These are phyloP conservation scores for Danio choprae DNA, from an alignment of 2,797 vertebrate genomes.

Conservation along the genomic window DNA sequence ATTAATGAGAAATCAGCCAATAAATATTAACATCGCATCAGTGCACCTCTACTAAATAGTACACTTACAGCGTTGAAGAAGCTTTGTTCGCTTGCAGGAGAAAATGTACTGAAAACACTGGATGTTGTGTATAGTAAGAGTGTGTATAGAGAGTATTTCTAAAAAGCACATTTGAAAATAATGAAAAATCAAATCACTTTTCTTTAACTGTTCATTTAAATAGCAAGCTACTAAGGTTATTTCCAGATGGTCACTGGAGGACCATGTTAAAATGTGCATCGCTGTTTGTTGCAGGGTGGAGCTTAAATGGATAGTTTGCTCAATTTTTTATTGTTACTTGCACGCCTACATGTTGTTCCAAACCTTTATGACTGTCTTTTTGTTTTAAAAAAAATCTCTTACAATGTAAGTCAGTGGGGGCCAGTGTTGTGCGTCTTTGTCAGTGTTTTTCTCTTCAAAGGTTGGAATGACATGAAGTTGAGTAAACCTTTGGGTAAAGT, in stretches of 20 bases:
- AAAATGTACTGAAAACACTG: conserved; percentile 81
- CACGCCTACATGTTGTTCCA: not conserved
- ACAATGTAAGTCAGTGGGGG: not conserved
- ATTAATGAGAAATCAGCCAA: not conserved
- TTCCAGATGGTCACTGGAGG: conserved; percentile 40
- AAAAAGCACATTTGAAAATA: conserved; percentile 17
- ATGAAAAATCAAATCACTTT: not conserved
- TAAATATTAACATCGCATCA: not conserved
- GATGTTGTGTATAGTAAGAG: conserved; percentile 61
- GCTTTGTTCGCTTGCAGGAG: conserved; percentile 57
- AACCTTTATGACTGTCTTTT: not conserved
- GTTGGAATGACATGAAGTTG: not conserved
- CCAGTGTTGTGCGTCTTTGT: not conserved
- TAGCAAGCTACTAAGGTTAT: conserved; percentile 9
- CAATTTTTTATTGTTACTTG: not conserved
- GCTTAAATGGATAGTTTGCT: not conserved
- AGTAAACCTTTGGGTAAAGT: not conserved
- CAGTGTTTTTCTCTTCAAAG: not conserved
- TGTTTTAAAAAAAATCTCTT: not conserved
- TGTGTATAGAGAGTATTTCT: conserved; percentile 44
- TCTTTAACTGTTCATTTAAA: conserved; percentile 41
- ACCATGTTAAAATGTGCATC: conserved; percentile 27
- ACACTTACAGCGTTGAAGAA: conserved; percentile 65
- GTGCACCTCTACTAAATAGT: conserved; percentile 32
- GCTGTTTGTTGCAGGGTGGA: not conserved